These are phyloP conservation scores for Neomonachus schauinslandi DNA, from an alignment of 2,113 vertebrate species.

Conservation along the genomic window DNA sequence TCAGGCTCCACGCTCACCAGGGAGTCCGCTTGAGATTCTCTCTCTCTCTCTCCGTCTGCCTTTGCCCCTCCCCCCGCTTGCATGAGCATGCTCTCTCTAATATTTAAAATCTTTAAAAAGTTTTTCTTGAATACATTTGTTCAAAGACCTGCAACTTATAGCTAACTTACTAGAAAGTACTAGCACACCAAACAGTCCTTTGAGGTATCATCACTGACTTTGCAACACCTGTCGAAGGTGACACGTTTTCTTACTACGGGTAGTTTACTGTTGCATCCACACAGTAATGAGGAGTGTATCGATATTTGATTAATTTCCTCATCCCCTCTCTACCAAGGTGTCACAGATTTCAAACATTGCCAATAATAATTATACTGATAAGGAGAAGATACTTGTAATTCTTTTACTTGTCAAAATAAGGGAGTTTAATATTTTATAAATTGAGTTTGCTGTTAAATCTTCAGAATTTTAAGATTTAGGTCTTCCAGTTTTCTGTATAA, in stretches of 20 bases:
- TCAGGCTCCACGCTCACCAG: background rate
- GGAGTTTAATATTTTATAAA: constrained; percentile 6
- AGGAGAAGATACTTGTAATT: background rate
- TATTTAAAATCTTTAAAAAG: no score
- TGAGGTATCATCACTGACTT: background rate
- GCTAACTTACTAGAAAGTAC: background rate
- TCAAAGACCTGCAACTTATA: background rate
- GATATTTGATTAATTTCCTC: background rate
- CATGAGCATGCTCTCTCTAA: background rate
- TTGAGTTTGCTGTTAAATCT: background rate
- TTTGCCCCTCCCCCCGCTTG: background rate
- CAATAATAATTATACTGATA: background rate
- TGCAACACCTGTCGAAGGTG: background rate
- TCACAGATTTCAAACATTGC: constrained; percentile 18
- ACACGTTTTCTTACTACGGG: background rate
- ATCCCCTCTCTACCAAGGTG: background rate
- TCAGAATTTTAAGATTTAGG: background rate
- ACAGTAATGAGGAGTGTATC: background rate
- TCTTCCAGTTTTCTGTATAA: background rate
- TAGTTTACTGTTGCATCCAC: background rate
- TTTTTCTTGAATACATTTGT: background rate
- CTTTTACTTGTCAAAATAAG: constrained; percentile 6
- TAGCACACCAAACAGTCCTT: background rate
- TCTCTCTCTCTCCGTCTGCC: background rate
- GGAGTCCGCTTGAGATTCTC: background rate